Percentiles rank a stretch among this genome's conserved stretches.
phyloP scores from a whole-genome alignment of 2,113 vertebrate genomes.

The Mesembrinibis cayennensis region DNA sequence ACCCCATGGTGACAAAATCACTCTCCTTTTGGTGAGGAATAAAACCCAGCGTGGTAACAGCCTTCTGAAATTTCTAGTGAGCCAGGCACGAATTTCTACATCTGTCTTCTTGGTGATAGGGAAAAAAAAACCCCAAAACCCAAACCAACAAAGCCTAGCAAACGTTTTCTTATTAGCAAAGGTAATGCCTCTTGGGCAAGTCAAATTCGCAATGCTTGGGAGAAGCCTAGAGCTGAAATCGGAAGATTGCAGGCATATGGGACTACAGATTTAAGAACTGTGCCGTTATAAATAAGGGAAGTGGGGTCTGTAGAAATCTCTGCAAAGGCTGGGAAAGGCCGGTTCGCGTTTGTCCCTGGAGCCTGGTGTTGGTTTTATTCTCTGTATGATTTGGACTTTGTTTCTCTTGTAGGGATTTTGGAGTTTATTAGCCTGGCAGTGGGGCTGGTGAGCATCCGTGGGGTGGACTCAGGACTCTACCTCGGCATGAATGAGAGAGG shows the following conservation, averaged over 20 bases:
- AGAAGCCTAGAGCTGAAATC: neutral
- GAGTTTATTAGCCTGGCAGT: conserved; percentile 99
- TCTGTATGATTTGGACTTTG: neutral
- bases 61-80: neutral
- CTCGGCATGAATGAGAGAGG: conserved; percentile 98
- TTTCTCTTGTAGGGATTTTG: conserved; percentile 86
- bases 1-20: neutral
- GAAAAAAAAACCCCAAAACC: neutral
- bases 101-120: neutral
- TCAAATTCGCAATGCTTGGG: neutral
- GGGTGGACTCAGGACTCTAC: conserved; percentile 96
- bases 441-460: conserved; percentile 96
- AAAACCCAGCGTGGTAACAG: neutral
- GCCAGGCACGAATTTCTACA: neutral
- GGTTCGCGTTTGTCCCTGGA: neutral
- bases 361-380: neutral
- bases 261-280: neutral
- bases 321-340: neutral
- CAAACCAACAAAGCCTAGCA: neutral
- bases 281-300: neutral
- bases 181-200: neutral
- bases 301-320: neutral
- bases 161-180: neutral
- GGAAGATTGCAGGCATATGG: neutral
- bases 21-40: neutral